Evolutionary conservation across 2,797 vertebrate species (phyloP).

Genomic region (Gastrophryne carolinensis): DNA sequence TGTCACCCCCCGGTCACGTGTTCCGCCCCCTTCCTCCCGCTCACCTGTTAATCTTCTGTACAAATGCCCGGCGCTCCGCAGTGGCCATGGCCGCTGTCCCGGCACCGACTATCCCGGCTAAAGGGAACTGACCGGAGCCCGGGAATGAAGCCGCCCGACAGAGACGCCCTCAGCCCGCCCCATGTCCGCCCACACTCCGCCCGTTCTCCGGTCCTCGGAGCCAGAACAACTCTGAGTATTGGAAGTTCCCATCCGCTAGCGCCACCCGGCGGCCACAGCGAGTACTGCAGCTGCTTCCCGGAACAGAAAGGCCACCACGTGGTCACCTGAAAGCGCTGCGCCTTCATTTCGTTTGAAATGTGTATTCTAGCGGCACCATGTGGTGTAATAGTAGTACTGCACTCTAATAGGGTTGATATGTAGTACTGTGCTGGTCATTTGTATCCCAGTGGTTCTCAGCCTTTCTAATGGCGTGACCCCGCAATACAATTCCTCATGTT

Average conservation of each 20-base stretch:
- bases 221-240: background rate
- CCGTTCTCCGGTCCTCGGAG: slow-evolving; percentile 2
- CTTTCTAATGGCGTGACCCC: too few species aligned
- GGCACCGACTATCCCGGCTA: slow-evolving; percentile 43
- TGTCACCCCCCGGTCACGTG: background rate
- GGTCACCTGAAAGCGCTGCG: background rate
- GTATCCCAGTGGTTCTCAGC: too few species aligned
- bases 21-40: background rate
- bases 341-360: too few species aligned
- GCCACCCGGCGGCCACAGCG: background rate
- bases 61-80: slow-evolving; percentile 85
- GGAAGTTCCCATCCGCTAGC: background rate
- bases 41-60: slow-evolving; percentile 91
- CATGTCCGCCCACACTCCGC: slow-evolving; percentile 7
- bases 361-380: background rate
- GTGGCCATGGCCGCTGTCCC: slow-evolving; percentile 71
- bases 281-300: background rate
- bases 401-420: too few species aligned
- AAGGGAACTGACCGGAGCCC: background rate
- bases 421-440: background rate
- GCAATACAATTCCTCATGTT: too few species aligned
- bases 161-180: background rate
- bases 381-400: slow-evolving; percentile 1
- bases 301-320: background rate
- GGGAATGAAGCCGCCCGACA: background rate